A percentile compares a stretch with the other conserved stretches of the same genome.
These are phyloP conservation scores for Proteles cristata DNA, from an alignment of 2,113 vertebrate genomes.

Conservation along the genomic window DNA sequence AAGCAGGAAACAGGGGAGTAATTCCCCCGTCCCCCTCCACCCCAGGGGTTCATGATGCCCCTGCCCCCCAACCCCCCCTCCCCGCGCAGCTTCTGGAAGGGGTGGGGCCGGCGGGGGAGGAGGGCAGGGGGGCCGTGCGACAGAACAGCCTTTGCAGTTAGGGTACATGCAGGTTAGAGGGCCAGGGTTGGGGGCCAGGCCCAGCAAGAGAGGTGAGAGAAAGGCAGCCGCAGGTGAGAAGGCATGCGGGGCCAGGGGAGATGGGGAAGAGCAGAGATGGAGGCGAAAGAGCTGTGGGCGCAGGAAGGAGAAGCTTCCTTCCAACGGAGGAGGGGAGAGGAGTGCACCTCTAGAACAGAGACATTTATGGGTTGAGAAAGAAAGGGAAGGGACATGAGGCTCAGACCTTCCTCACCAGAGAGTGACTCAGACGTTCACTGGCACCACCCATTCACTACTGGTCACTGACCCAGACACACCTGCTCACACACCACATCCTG, in stretches of 20 bases:
- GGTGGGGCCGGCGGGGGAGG: conserved; percentile 73
- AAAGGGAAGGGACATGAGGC: background rate
- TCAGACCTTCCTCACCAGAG: background rate
- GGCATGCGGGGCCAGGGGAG: background rate
- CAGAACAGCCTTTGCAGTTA: conserved; percentile 39
- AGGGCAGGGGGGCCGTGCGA: conserved; percentile 35
- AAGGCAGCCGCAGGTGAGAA: background rate
- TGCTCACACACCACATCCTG: background rate
- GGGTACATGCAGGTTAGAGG: conserved; percentile 77
- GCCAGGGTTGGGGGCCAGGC: background rate
- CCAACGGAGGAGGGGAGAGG: conserved; percentile 29
- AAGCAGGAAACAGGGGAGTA: conserved; percentile 76
- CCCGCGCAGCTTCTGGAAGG: conserved; percentile 75
- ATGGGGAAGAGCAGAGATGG: conserved; percentile 36
- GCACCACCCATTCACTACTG: background rate
- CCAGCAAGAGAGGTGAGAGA: background rate
- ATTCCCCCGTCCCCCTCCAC: conserved; percentile 77
- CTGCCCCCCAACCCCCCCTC: conserved; percentile 73
- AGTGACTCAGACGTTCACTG: background rate
- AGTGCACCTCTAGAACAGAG: background rate
- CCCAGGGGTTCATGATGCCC: conserved; percentile 63
- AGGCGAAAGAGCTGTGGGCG: conserved; percentile 21
- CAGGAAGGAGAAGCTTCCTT: conserved; percentile 57
- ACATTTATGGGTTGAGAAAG: background rate
- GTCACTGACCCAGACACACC: background rate